Conservation (phyloP, 1,140 invertebrate species). For the Choristoneura fumiferana region DNA sequence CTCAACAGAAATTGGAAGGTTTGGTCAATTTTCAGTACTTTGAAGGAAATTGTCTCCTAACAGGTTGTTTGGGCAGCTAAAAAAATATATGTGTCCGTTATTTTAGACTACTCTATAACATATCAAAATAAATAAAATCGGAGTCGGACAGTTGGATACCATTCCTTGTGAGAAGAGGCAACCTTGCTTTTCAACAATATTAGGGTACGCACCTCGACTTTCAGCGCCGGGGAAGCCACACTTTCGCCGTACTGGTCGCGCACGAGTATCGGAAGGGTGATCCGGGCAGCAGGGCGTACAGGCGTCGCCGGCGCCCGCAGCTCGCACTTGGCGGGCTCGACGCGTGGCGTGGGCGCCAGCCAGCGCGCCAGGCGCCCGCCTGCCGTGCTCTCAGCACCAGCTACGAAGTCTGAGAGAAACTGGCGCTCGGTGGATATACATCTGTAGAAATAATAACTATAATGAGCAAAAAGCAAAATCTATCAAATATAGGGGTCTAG, state of each 20-base stretch:
- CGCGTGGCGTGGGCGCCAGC: constrained; percentile 95
- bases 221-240: constrained; percentile 91
- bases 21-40: no score
- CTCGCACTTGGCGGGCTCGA: constrained; percentile 93
- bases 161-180: no score
- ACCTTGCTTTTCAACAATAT: no score
- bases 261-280: constrained; percentile 89
- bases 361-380: constrained; percentile 95
- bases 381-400: constrained; percentile 90
- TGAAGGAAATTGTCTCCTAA: no score
- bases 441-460: constrained; percentile 32
- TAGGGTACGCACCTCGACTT: constrained; percentile 85
- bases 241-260: constrained; percentile 95
- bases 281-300: constrained; percentile 89
- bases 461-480: constrained; percentile 26
- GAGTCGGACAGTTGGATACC: no score
- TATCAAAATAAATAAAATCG: no score
- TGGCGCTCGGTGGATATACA: constrained; percentile 89
- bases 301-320: constrained; percentile 87
- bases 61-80: no score
- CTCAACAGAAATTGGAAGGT: no score
- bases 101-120: no score
- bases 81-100: no score
- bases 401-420: constrained; percentile 96
- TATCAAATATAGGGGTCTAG: no score